These are phyloP conservation scores for Myathropa florea DNA, from an alignment of 2,888 invertebrate genomes.

Conservation along the genomic window DNA sequence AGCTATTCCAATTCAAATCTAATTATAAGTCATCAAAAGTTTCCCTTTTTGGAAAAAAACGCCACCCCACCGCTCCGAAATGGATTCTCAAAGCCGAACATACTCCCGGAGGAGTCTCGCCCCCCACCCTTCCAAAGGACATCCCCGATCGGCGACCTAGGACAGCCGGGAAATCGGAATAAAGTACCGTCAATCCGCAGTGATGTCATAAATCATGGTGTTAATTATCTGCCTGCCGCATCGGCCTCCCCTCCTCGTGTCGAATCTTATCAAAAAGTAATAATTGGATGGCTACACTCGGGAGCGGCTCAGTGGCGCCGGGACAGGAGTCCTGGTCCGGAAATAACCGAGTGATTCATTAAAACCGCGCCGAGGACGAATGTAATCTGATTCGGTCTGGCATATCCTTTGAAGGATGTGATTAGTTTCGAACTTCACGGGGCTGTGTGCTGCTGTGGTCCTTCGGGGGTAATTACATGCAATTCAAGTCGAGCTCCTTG, in stretches of 20 bases:
- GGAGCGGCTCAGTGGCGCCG: neutral
- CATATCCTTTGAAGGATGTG: neutral
- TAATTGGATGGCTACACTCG: conserved; percentile 31
- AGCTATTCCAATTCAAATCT: conserved; percentile 40
- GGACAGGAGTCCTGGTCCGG: neutral
- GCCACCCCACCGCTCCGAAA: neutral
- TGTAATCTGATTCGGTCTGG: neutral
- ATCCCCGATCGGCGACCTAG: neutral
- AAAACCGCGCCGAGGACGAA: neutral
- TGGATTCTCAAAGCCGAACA: neutral
- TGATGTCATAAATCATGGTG: conserved; percentile 53
- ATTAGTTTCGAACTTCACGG: neutral
- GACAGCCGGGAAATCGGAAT: neutral
- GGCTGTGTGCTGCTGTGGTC: neutral
- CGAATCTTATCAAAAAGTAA: conserved; percentile 59
- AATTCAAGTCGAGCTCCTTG: neutral
- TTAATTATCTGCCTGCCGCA: conserved; percentile 56
- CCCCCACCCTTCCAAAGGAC: too few species aligned
- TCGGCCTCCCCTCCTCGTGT: neutral
- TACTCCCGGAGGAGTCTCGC: neutral
- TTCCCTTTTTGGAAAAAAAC: conserved; percentile 16
- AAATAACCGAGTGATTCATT: conserved; percentile 35
- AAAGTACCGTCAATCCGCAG: conserved; percentile 19
- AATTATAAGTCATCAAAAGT: conserved; percentile 53
- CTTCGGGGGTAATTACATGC: neutral